Evolutionary conservation across 2,888 invertebrate species (phyloP).

Genomic region (Xestobium rufovillosum): DNA sequence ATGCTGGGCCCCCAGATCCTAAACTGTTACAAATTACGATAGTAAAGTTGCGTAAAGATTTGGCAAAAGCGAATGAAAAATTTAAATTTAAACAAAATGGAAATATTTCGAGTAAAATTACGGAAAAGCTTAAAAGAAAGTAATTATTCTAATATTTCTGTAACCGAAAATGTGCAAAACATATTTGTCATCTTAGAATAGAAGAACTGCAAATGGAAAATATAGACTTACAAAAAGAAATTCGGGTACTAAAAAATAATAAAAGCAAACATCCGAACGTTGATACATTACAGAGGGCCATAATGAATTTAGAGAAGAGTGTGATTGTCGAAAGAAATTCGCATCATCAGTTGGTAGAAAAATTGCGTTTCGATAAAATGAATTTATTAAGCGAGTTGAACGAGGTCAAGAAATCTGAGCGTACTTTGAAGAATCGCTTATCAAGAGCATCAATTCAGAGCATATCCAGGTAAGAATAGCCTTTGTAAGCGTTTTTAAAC

Average conservation of each 20-base stretch:
- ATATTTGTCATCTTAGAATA: no score
- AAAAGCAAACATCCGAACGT: slow-evolving; percentile 20
- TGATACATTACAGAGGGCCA: slow-evolving; percentile 35
- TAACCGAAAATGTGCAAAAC: no score
- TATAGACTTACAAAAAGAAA: slow-evolving; percentile 31
- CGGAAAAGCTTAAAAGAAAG: no score
- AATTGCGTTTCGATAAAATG: slow-evolving; percentile 40
- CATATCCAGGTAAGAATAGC: no score
- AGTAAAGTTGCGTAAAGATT: slow-evolving; percentile 43
- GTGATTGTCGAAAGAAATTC: slow-evolving; percentile 40
- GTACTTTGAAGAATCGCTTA: slow-evolving; percentile 16
- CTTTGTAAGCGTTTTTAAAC: no score
- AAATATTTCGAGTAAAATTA: slow-evolving; percentile 24
- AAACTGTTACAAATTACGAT: slow-evolving; percentile 46
- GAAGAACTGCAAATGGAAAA: slow-evolving; percentile 38
- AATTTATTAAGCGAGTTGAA: slow-evolving; percentile 36
- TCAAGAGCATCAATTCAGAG: no score
- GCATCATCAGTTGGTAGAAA: slow-evolving; percentile 42
- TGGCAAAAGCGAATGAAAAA: slow-evolving; percentile 37
- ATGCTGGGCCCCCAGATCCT: slow-evolving; percentile 48
- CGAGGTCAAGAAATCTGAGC: slow-evolving; percentile 30
- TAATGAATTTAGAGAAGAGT: slow-evolving; percentile 41
- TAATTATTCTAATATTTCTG: no score
- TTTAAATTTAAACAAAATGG: slow-evolving; percentile 23
- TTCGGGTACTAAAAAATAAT: slow-evolving; percentile 28